These are phyloP conservation scores for Zoanthus sansibaricus DNA, from an alignment of 92 coral and sea anemone genomes.

Conservation along the genomic window DNA sequence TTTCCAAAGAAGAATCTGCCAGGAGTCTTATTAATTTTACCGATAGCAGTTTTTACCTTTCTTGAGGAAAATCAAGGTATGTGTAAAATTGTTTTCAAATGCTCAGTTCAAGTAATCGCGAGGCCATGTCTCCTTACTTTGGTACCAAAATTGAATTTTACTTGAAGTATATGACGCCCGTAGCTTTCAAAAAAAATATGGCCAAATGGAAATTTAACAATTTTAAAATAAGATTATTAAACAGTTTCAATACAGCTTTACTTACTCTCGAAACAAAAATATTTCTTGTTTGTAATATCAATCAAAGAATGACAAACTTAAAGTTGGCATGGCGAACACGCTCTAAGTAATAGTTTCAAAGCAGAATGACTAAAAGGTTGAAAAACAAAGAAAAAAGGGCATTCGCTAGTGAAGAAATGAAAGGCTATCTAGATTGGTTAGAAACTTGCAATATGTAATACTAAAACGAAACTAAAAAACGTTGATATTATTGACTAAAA, in stretches of 20 bases:
- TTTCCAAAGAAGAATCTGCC: neutral
- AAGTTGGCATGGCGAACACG: neutral
- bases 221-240: neutral
- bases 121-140: neutral
- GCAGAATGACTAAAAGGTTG: neutral
- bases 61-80: slow-evolving; percentile 10
- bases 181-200: neutral
- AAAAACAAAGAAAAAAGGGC: neutral
- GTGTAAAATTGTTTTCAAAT: neutral
- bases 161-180: neutral
- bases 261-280: neutral
- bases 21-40: neutral
- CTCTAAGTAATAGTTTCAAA: neutral
- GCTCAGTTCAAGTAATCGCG: neutral
- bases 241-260: neutral
- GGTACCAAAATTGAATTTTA: neutral
- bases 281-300: neutral
- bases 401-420: neutral
- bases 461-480: too few relatives aligned
- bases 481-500: too few relatives aligned
- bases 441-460: too few relatives aligned
- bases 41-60: neutral
- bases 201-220: neutral
- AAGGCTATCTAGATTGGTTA: too few relatives aligned
- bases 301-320: neutral